These are phyloP conservation scores for Sycophila texana DNA, from an alignment of 2,888 invertebrate genomes.

Conservation along the genomic window DNA sequence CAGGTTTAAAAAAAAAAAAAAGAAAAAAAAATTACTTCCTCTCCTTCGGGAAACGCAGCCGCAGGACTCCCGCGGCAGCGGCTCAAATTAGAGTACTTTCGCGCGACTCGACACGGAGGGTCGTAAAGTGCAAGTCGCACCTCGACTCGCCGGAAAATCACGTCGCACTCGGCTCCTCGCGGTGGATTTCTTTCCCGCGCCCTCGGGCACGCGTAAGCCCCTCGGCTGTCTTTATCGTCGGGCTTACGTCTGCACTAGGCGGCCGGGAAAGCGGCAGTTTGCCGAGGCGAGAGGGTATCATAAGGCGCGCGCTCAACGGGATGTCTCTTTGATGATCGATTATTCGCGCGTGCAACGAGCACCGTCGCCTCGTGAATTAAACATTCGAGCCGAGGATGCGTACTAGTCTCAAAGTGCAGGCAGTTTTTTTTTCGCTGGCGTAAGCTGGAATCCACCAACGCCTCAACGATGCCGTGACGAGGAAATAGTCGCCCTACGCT, in stretches of 20 bases:
- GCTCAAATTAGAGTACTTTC: background rate
- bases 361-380: conserved; percentile 38
- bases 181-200: conserved; percentile 4
- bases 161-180: background rate
- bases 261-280: conserved; percentile 12
- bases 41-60: too few relatives aligned
- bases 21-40: background rate
- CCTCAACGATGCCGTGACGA: too few relatives aligned
- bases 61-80: too few relatives aligned
- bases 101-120: background rate
- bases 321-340: conserved; percentile 48
- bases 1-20: background rate
- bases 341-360: conserved; percentile 17
- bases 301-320: background rate
- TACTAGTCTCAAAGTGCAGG: background rate
- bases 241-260: conserved; percentile 18
- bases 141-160: background rate
- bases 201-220: background rate
- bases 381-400: conserved; percentile 32
- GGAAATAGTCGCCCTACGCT: too few relatives aligned
- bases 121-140: background rate
- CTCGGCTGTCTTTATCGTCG: conserved; percentile 30
- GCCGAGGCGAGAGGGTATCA: background rate
- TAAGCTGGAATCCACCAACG: conserved; percentile 14
- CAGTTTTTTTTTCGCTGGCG: conserved; percentile 34